Evolutionary conservation across 2,797 vertebrate genomes (phyloP).

Genomic region (Channallabes apus): DNA sequence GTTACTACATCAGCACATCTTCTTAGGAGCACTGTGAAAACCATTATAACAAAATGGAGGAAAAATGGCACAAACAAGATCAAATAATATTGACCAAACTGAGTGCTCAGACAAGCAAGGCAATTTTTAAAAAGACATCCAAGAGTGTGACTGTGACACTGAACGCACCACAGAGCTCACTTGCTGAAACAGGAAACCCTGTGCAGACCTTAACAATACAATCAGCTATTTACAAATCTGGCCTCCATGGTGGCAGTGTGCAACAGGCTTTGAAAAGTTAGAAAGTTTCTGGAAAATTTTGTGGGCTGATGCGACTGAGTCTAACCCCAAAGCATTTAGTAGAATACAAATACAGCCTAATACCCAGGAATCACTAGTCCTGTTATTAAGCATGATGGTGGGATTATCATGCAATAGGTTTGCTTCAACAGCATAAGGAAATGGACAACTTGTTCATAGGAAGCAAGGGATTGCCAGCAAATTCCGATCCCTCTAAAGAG

Average conservation of each 20-base stretch:
- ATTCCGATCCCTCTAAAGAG: too few species aligned
- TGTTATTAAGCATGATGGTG: not conserved
- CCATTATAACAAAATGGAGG: not conserved
- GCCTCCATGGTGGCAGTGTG: not conserved
- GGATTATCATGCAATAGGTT: not conserved
- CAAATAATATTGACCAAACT: not conserved
- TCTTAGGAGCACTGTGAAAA: not conserved
- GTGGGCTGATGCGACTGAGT: not conserved
- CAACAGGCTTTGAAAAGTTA: not conserved
- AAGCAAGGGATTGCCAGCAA: too few species aligned
- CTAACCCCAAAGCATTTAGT: not conserved
- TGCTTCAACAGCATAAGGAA: not conserved
- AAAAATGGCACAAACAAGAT: not conserved
- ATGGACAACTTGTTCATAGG: not conserved
- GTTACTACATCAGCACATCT: not conserved
- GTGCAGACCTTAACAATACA: not conserved
- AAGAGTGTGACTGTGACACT: not conserved
- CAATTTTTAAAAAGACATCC: not conserved
- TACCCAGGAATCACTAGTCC: not conserved
- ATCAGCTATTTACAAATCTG: not conserved
- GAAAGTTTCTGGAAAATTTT: not conserved
- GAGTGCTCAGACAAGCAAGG: not conserved
- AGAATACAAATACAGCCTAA: not conserved
- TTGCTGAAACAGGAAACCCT: not conserved
- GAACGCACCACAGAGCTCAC: not conserved